Evolutionary conservation across 2,113 vertebrate genomes (phyloP).

Genomic region (Dinomys branickii): DNA sequence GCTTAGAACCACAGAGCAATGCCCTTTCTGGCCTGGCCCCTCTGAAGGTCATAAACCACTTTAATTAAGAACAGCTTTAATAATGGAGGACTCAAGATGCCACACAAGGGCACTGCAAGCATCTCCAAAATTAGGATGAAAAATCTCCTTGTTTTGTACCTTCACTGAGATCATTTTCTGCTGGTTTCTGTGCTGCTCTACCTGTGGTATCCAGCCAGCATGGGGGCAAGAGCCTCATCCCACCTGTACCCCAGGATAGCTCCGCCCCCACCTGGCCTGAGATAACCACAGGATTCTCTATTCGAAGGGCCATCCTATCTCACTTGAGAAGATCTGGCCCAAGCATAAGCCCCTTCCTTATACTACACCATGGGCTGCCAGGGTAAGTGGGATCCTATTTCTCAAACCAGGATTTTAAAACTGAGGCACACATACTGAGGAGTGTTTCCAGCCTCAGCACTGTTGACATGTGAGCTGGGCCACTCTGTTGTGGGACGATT

Average conservation of each 20-base stretch:
- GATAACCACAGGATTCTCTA: background rate
- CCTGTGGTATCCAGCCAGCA: background rate
- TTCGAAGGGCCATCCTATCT: background rate
- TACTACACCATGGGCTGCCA: background rate
- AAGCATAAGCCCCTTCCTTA: background rate
- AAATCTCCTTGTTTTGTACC: slow-evolving; percentile 53
- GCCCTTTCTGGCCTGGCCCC: slow-evolving; percentile 75
- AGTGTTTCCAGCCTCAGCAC: background rate
- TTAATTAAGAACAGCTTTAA: slow-evolving; percentile 84
- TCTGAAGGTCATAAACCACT: slow-evolving; percentile 79
- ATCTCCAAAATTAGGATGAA: slow-evolving; percentile 68
- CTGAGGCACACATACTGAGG: rapidly evolving
- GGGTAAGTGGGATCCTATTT: background rate
- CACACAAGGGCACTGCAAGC: slow-evolving; percentile 51
- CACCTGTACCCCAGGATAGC: background rate
- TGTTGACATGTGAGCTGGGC: too few relatives aligned
- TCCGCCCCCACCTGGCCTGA: background rate
- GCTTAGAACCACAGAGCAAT: slow-evolving; percentile 58
- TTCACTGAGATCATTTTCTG: slow-evolving; percentile 33
- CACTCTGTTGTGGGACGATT: too few relatives aligned
- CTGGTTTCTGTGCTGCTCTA: background rate
- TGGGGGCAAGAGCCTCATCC: background rate
- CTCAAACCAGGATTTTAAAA: background rate
- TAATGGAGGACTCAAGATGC: slow-evolving; percentile 74
- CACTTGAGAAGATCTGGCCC: background rate